Evolutionary conservation across 2,113 vertebrate species (phyloP).

Genomic region (Carassius auratus): DNA sequence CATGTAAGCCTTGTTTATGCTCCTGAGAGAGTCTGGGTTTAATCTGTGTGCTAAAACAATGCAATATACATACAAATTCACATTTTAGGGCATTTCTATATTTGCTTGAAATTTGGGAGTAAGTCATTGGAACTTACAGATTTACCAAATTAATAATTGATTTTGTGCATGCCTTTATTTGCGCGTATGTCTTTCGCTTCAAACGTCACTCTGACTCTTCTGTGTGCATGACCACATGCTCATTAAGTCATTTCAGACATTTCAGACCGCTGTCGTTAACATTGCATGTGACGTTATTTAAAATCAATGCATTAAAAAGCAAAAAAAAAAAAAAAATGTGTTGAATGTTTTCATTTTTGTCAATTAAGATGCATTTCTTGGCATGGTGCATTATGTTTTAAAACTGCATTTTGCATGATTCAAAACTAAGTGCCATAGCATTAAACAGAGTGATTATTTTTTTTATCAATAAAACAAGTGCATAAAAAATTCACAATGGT

Average conservation of each 20-base stretch:
- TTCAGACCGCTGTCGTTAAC: background rate
- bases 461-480: background rate
- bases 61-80: background rate
- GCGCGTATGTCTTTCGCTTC: background rate
- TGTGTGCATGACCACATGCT: background rate
- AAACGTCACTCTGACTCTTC: background rate
- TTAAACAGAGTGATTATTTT: too few relatives aligned
- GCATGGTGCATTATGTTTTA: background rate
- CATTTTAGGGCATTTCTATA: background rate
- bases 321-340: background rate
- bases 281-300: background rate
- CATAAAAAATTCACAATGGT: background rate
- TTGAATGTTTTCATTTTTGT: too few relatives aligned
- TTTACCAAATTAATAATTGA: background rate
- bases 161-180: background rate
- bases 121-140: too few relatives aligned
- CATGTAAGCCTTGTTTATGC: background rate
- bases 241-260: background rate
- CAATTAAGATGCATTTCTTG: too few relatives aligned
- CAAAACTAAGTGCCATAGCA: too few relatives aligned
- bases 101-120: background rate
- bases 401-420: background rate
- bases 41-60: background rate
- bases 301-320: background rate
- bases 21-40: background rate